Evolutionary conservation across 1,140 invertebrate genomes (phyloP), one percentile per base, ranked within the genome.

Genomic region (fruit fly (Drosophila melanogaster)): DNA sequence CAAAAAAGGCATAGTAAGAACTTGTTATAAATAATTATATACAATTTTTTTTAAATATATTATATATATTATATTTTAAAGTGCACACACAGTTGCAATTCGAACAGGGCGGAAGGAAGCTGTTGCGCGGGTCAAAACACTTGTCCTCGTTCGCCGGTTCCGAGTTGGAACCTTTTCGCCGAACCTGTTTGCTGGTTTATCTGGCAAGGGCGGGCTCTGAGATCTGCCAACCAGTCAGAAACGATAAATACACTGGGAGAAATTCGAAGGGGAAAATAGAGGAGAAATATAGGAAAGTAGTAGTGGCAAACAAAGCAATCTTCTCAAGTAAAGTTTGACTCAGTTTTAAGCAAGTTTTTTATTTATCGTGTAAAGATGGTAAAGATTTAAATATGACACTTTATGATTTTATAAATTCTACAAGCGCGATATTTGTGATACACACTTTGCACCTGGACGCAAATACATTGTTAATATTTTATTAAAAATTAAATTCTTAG

Each of bases 71-170:
- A 3, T 41, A 10, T 41, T 41, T 8, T 6, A 44, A 19, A 30
- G 11, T 11, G 2, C 1, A 14, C 37, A 58, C 47, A 61, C 64
- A 65, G 54, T 72, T 73, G 53, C 50, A 26, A 19, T 61, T 54
- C n/a, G 41, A 15, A 35, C 51, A 12, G 55, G 58, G 62, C 77
- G 60, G 77, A 85, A 83, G 80, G 80, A 83, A 78, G 81, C 77
- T 85, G 81, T 81, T 85, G 81, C 65, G 73, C 81, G 78, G 81
- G 74, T 77, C 74, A 78, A 86, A 70, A 86, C 74, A 86, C 78
- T 86, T 86, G 75, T 75, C 56, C 26, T 41, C 64, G 49, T 38
- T 46, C 10, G 66, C 41, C 40, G 43, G 50, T 70, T 70, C 50
- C 50, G 62, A 70, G 24, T 70, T 70, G 69, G 64, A 70, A 56